Evolutionary conservation across 2,888 invertebrate genomes (phyloP), one percentile per base, ranked within the genome.

Genomic region (Drosophila mimica): DNA sequence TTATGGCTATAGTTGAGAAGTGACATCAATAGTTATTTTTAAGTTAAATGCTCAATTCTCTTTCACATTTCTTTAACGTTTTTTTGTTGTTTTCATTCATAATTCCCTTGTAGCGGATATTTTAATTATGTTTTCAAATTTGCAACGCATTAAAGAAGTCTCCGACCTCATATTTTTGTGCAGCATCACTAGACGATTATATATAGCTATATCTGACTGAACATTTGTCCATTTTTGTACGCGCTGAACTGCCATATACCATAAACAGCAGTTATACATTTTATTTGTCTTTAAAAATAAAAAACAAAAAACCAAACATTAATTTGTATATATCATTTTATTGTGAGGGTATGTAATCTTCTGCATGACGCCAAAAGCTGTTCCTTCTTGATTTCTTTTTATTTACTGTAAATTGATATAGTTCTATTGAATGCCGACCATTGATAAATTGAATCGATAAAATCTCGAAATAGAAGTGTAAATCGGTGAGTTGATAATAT

Each of bases 1-100:
- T 15, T 15, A 25, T 25, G 28, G 46, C 25, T 15, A 8, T 4
- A 25, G 25, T 25, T 15, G 46, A 46, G 46, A 15, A 46, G 46
- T 46, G 46, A 46, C 46, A 46, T 46, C 46, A 46, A 46, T 15
- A 25, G 46, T 46, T 46, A 46, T 46, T 46, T 46, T 46, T 46
- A 46, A 25, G 46, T 25, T 46, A 46, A 25, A 46, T 2, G 20
- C 15, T 46, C 15, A 25, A 46, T 25, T 25, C 46, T 46, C 20
- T 15, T 15, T 46, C 46, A 46, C 46, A 46, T 46, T 46, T 46
- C 25, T 46, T 46, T 46, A 25, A 46, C 25, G 8, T 46, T 15
- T 8, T 8, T 46, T 15, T 15, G 7, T 43, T 43, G 43, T 43
- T 43, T 46, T 46, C 20, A n/a, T 40, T 40, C 40, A n/a, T n/a